These are phyloP conservation scores for Myotis daubentonii DNA, from an alignment of 2,797 vertebrate genomes.

Conservation along the genomic window DNA sequence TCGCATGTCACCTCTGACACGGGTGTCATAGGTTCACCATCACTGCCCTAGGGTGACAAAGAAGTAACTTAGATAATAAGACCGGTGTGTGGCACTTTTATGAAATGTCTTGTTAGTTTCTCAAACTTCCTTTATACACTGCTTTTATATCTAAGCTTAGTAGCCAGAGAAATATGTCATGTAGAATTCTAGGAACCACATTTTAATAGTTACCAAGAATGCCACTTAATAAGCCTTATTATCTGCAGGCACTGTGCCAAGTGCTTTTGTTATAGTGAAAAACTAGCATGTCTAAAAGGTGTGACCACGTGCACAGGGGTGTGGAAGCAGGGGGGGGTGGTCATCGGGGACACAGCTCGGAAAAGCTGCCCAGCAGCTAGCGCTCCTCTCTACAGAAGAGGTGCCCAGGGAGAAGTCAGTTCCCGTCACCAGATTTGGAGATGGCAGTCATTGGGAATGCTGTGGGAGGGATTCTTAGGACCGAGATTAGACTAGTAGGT, in stretches of 20 bases:
- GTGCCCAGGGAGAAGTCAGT: not conserved
- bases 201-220: not conserved
- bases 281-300: not conserved
- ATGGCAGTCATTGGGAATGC: not conserved
- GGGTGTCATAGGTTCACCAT: too few species aligned
- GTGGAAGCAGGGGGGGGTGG: not conserved
- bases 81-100: not conserved
- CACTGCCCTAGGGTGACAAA: not conserved
- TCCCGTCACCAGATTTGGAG: not conserved
- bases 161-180: not conserved
- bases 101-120: not conserved
- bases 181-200: not conserved
- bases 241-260: not conserved
- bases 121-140: not conserved
- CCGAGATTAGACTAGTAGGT: not conserved
- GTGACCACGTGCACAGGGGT: not conserved
- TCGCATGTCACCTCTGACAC: too few species aligned
- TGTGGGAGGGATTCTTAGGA: not conserved
- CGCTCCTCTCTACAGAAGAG: not conserved
- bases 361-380: not conserved
- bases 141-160: not conserved
- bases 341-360: not conserved
- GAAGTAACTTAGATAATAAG: not conserved
- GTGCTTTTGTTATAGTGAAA: not conserved
- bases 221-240: not conserved